Conservation (phyloP, 2,888 invertebrate species). For the Lathronympha strigana region DNA sequence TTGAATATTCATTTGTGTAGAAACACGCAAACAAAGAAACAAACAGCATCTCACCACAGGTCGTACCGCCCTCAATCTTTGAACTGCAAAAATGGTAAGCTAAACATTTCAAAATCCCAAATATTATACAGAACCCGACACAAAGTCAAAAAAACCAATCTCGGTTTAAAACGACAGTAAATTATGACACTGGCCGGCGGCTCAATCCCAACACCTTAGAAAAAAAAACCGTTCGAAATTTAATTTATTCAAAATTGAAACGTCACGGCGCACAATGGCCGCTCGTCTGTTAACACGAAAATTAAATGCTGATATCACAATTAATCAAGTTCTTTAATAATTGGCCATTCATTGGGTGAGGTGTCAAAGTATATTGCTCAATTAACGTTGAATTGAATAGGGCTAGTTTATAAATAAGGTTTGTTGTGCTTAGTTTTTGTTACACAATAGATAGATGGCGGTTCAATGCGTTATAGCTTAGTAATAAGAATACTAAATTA, state of each 20-base stretch:
- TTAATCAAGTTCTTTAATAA: conserved; percentile 84
- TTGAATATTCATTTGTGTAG: too few species aligned
- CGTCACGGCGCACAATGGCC: conserved; percentile 81
- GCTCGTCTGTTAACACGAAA: conserved; percentile 81
- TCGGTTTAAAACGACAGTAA: conserved; percentile 74
- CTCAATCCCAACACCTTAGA: conserved; percentile 67
- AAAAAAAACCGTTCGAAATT: conserved; percentile 84
- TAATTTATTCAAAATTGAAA: conserved; percentile 85
- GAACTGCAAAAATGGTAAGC: too few species aligned
- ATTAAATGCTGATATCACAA: conserved; percentile 85
- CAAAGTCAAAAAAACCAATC: conserved; percentile 67
- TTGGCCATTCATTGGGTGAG: conserved; percentile 83
- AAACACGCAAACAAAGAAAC: too few species aligned
- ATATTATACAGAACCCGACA: conserved; percentile 46
- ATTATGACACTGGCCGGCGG: conserved; percentile 76
- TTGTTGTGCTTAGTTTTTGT: conserved; percentile 43
- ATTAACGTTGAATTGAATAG: conserved; percentile 81
- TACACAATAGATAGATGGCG: conserved; percentile 35
- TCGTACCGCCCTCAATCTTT: too few species aligned
- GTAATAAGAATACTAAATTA: too few species aligned
- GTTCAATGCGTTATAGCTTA: conserved; percentile 31
- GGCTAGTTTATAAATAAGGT: conserved; percentile 70
- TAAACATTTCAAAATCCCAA: background rate
- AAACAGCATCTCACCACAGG: too few species aligned
- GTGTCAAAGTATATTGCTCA: conserved; percentile 84